Evolutionary conservation across 1,140 invertebrate species (phyloP).

Genomic region (Drosophila takahashii): DNA sequence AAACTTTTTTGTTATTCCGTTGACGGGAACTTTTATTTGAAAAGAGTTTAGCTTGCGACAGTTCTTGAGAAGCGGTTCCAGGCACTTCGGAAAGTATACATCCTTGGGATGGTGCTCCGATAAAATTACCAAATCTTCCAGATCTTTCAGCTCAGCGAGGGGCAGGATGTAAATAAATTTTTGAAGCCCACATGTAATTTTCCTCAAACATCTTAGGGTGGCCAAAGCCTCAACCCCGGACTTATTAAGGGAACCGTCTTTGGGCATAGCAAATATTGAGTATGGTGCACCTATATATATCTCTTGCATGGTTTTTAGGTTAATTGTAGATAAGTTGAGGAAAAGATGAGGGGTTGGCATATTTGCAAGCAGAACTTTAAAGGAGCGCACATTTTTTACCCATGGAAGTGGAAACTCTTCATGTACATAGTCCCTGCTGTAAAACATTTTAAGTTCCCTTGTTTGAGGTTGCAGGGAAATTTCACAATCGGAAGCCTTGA

Average conservation of each 20-base stretch:
- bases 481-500: neutral
- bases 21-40: neutral
- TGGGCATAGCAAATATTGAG: neutral
- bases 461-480: neutral
- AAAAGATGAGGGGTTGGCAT: neutral
- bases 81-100: neutral
- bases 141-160: neutral
- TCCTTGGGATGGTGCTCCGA: constrained; percentile 9
- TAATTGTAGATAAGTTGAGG: neutral
- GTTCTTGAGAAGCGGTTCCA: neutral
- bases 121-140: neutral
- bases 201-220: neutral
- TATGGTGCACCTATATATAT: neutral
- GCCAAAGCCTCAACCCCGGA: neutral
- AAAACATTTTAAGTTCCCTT: neutral
- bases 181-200: neutral
- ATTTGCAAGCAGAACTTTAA: neutral
- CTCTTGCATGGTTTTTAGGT: neutral
- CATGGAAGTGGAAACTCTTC: constrained; percentile 1
- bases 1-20: neutral
- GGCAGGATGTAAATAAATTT: constrained; percentile 2
- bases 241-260: neutral
- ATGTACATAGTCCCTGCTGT: neutral
- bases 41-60: constrained; percentile 11
- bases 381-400: neutral